Percentiles rank a stretch among this genome's conserved stretches.
phyloP scores from a whole-genome alignment of 2,888 invertebrate species.

The Nomada goodeniana region DNA sequence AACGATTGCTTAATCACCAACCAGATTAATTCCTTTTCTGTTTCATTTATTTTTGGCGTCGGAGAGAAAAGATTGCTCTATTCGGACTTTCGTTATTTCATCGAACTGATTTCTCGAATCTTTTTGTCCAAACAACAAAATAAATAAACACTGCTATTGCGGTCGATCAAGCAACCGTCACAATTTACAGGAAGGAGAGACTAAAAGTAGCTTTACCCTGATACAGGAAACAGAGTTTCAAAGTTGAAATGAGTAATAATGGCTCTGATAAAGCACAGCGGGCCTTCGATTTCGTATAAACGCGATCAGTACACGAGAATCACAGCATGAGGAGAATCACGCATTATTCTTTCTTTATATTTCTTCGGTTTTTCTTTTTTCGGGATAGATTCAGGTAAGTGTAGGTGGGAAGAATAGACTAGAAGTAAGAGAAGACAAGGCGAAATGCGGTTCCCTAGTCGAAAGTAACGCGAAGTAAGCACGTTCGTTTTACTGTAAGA shows the following conservation, averaged over 20 bases:
- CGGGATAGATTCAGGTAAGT: conserved; percentile 18
- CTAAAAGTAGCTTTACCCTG: conserved; percentile 32
- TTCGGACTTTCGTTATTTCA: neutral
- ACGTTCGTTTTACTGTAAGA: neutral
- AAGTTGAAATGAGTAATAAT: neutral
- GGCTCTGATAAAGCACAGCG: neutral
- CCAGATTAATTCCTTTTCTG: neutral
- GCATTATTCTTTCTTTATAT: conserved; percentile 6
- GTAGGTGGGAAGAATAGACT: conserved; percentile 61
- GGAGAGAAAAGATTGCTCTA: neutral
- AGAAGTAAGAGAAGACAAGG: conserved; percentile 38
- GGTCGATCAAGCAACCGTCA: conserved; percentile 35
- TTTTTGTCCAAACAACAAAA: neutral
- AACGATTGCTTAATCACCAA: conserved; percentile 15
- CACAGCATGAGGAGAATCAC: conserved; percentile 46
- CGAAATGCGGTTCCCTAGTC: neutral
- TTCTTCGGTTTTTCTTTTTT: conserved; percentile 3
- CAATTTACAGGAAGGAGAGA: conserved; percentile 11
- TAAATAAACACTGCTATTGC: neutral
- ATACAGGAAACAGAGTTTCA: conserved; percentile 17
- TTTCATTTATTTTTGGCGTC: neutral
- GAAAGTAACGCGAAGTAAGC: conserved; percentile 9
- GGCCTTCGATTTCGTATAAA: conserved; percentile 4
- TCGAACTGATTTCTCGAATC: no score
- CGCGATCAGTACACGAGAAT: conserved; percentile 52